These are phyloP conservation scores for Crocidura indochinensis DNA, from an alignment of 2,797 vertebrate genomes.

Conservation along the genomic window DNA sequence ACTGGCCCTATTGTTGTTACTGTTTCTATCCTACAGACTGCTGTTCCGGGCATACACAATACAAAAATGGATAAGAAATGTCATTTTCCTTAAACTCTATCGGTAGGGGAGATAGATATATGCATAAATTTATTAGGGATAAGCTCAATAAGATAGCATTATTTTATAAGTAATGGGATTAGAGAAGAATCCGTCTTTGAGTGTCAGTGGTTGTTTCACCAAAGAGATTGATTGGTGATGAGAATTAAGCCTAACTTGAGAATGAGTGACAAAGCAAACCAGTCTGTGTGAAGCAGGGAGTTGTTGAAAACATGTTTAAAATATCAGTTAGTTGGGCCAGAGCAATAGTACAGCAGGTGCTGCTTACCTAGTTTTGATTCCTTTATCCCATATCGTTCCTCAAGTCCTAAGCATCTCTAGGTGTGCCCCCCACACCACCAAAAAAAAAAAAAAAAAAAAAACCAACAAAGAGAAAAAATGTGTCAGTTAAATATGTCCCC, in stretches of 20 bases:
- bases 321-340: not conserved
- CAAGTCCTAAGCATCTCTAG: too few relatives aligned
- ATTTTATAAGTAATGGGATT: not conserved
- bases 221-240: not conserved
- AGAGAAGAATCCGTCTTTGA: not conserved
- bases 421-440: too few relatives aligned
- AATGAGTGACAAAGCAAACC: not conserved
- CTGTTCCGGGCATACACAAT: constrained; percentile 13
- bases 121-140: not conserved
- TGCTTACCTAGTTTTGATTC: too few relatives aligned
- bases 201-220: constrained; percentile 27
- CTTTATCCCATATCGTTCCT: too few relatives aligned
- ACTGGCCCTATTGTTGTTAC: not conserved
- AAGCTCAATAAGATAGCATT: not conserved
- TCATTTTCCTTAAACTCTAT: constrained; percentile 27
- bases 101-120: not conserved
- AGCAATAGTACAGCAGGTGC: too few relatives aligned
- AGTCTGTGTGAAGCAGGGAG: constrained; percentile 5
- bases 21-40: constrained; percentile 54
- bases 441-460: too few relatives aligned
- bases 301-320: constrained; percentile 48
- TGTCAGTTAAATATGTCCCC: too few relatives aligned
- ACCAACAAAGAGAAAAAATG: too few relatives aligned
- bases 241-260: constrained; percentile 13
- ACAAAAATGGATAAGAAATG: not conserved